These are phyloP conservation scores for Embiotoca jacksoni DNA, from an alignment of 2,113 vertebrate species.

Conservation along the genomic window DNA sequence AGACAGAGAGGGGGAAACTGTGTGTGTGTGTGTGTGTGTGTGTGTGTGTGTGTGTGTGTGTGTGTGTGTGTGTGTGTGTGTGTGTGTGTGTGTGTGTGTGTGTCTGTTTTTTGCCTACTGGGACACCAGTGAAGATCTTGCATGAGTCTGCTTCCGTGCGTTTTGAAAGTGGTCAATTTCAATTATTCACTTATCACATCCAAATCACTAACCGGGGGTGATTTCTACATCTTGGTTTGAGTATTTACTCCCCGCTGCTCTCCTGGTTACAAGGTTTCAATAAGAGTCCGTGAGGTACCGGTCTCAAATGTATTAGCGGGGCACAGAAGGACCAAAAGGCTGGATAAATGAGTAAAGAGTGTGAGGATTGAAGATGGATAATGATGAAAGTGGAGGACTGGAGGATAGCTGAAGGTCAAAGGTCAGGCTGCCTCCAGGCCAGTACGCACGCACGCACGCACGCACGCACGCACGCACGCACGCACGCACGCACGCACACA, in stretches of 20 bases:
- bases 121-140: slow-evolving; percentile 5
- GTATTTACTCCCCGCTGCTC: slow-evolving; percentile 44
- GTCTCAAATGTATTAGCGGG: slow-evolving; percentile 36
- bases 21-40: not conserved
- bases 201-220: slow-evolving; percentile 60
- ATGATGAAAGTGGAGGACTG: slow-evolving; percentile 44
- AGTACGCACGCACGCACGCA: not conserved
- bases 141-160: slow-evolving; percentile 1
- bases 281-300: slow-evolving; percentile 11
- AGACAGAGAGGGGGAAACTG: not conserved
- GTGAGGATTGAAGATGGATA: slow-evolving; percentile 43
- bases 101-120: too few species aligned
- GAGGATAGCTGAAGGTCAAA: slow-evolving; percentile 25
- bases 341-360: slow-evolving; percentile 43
- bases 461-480: too few species aligned
- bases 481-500: not conserved
- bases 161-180: slow-evolving; percentile 61
- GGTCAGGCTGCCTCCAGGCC: slow-evolving; percentile 25
- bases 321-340: slow-evolving; percentile 17
- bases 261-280: slow-evolving; percentile 26
- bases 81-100: too few species aligned
- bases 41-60: too few species aligned
- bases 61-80: too few species aligned
- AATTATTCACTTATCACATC: slow-evolving; percentile 64
- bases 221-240: slow-evolving; percentile 46